phyloP scores from a whole-genome alignment of 2,113 vertebrate genomes.

The Nesogale talazaci region DNA sequence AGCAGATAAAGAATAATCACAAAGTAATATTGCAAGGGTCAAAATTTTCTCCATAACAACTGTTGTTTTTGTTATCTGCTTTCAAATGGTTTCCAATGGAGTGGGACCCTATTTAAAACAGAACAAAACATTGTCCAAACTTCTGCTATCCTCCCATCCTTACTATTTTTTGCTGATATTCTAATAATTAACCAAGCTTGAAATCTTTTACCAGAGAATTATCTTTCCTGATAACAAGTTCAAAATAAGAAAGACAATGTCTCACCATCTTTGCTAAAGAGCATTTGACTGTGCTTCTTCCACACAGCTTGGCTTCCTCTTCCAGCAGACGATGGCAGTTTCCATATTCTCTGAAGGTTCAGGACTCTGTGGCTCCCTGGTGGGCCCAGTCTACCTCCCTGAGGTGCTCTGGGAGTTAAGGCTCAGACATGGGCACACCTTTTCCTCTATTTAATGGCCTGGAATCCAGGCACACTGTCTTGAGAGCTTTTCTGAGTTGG shows the following conservation, averaged over 20 bases:
- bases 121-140: not conserved
- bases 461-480: no score
- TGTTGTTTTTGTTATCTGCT: no score
- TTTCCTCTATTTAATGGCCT: no score
- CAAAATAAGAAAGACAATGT: not conserved
- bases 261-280: not conserved
- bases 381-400: no score
- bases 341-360: not conserved
- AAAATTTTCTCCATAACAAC: not conserved
- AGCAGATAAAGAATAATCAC: not conserved
- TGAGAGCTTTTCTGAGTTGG: no score
- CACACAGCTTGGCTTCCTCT: not conserved
- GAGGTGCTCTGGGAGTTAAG: no score
- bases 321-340: not conserved
- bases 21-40: not conserved
- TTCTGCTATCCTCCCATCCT: not conserved
- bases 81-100: no score
- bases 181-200: not conserved
- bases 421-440: no score
- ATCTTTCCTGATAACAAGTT: not conserved
- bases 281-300: not conserved
- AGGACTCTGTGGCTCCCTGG: no score
- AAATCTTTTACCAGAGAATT: not conserved
- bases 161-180: not conserved
- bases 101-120: not conserved